Percentiles rank a stretch among this genome's conserved stretches.
These are phyloP conservation scores for Coelopa frigida DNA, from an alignment of 1,140 invertebrate species.

Conservation along the genomic window DNA sequence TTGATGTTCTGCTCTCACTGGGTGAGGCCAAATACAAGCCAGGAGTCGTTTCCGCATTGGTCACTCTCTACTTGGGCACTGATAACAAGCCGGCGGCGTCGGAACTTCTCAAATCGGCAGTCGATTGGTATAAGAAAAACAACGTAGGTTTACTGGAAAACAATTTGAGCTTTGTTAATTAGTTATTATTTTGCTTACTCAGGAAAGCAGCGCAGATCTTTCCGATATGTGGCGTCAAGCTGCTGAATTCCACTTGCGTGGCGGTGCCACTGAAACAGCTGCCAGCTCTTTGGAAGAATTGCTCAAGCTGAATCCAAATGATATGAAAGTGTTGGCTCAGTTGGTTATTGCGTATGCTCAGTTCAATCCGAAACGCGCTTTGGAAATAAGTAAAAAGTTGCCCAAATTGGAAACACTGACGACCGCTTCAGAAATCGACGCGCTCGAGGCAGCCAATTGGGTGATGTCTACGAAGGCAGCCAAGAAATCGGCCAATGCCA, in stretches of 20 bases:
- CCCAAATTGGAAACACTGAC: constrained; percentile 63
- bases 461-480: constrained; percentile 78
- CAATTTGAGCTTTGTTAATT: background rate
- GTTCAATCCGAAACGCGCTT: constrained; percentile 65
- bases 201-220: constrained; percentile 29
- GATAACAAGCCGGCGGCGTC: constrained; percentile 71
- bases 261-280: constrained; percentile 66
- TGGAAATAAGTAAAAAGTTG: constrained; percentile 60
- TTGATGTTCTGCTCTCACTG: constrained; percentile 53
- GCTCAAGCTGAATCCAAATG: constrained; percentile 65
- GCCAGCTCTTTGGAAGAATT: constrained; percentile 80
- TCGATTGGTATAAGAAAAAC: constrained; percentile 80
- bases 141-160: constrained; percentile 51
- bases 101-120: constrained; percentile 68
- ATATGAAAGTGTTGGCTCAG: constrained; percentile 74
- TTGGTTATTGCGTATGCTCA: constrained; percentile 83
- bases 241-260: constrained; percentile 75
- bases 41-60: constrained; percentile 78
- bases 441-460: constrained; percentile 79
- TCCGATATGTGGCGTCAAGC: constrained; percentile 67
- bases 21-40: constrained; percentile 70
- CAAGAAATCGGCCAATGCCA: constrained; percentile 59
- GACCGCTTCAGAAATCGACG: constrained; percentile 71
- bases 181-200: background rate
- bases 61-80: constrained; percentile 72